A percentile compares a stretch with the other conserved stretches of the same genome.
These are phyloP conservation scores for Girardinichthys multiradiatus DNA, from an alignment of 2,113 vertebrate species.

Conservation along the genomic window DNA sequence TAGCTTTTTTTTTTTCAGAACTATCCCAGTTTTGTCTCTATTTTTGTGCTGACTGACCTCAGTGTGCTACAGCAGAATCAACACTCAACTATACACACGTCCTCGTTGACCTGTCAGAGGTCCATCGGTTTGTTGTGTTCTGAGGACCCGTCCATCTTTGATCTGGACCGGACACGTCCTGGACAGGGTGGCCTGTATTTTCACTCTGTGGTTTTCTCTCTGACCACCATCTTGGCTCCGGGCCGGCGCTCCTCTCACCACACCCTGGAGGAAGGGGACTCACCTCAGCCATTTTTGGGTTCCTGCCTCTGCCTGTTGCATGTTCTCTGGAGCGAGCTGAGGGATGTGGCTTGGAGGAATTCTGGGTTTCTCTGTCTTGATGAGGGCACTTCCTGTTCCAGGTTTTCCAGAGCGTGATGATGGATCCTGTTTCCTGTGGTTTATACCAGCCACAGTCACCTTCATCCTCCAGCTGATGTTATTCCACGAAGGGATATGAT, in stretches of 20 bases:
- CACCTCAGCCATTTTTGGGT: slow-evolving; percentile 73
- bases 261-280: slow-evolving; percentile 66
- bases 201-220: slow-evolving; percentile 64
- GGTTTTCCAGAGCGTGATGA: slow-evolving; percentile 38
- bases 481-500: slow-evolving; percentile 34
- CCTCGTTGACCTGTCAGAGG: slow-evolving; percentile 31
- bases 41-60: slow-evolving; percentile 26
- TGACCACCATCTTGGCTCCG: slow-evolving; percentile 69
- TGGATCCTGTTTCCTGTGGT: slow-evolving; percentile 60
- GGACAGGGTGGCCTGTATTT: slow-evolving; percentile 64
- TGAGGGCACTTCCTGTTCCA: slow-evolving; percentile 43
- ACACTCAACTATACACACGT: slow-evolving; percentile 7
- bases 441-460: slow-evolving; percentile 44
- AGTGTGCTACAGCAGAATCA: slow-evolving; percentile 22
- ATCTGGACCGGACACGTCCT: slow-evolving; percentile 56
- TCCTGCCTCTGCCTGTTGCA: slow-evolving; percentile 33
- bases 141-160: slow-evolving; percentile 61
- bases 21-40: background rate
- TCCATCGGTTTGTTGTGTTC: slow-evolving; percentile 67
- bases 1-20: background rate
- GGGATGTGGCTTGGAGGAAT: slow-evolving; percentile 73
- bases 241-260: slow-evolving; percentile 68
- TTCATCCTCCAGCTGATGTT: slow-evolving; percentile 52
- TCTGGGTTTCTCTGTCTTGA: slow-evolving; percentile 47
- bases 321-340: slow-evolving; percentile 54